phyloP scores from a whole-genome alignment of 2,888 invertebrate genomes.

The Achlya flavicornis region DNA sequence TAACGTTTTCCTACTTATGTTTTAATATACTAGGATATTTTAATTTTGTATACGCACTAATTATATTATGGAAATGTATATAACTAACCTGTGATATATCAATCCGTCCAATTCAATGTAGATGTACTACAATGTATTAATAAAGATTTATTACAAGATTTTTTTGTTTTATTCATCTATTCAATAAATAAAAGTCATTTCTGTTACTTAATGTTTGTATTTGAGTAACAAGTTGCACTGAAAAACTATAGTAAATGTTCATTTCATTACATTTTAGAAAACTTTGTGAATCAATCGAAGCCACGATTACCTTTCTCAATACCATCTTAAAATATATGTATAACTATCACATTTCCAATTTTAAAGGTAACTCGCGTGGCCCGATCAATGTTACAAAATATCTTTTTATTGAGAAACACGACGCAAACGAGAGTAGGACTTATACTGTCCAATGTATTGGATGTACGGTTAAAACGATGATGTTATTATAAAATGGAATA shows the following conservation, averaged over 20 bases:
- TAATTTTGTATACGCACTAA: slow-evolving; percentile 20
- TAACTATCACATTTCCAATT: slow-evolving; percentile 36
- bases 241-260: slow-evolving; percentile 15
- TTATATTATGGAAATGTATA: slow-evolving; percentile 46
- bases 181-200: slow-evolving; percentile 23
- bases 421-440: neutral
- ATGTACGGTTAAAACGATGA: neutral
- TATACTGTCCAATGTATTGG: neutral
- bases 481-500: neutral
- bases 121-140: slow-evolving; percentile 45
- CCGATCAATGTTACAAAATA: slow-evolving; percentile 3
- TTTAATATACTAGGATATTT: slow-evolving; percentile 19
- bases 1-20: slow-evolving; percentile 19
- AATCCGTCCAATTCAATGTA: slow-evolving; percentile 71
- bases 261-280: slow-evolving; percentile 1
- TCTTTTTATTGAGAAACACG: neutral
- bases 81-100: slow-evolving; percentile 81
- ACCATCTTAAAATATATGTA: slow-evolving; percentile 11
- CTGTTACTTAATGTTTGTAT: slow-evolving; percentile 24
- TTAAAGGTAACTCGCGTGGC: neutral
- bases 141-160: slow-evolving; percentile 41
- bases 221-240: slow-evolving; percentile 42
- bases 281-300: neutral
- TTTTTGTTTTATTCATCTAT: slow-evolving; percentile 16
- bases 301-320: neutral